Conservation (phyloP, 2,113 vertebrate genomes). For the Mesitornis unicolor region DNA sequence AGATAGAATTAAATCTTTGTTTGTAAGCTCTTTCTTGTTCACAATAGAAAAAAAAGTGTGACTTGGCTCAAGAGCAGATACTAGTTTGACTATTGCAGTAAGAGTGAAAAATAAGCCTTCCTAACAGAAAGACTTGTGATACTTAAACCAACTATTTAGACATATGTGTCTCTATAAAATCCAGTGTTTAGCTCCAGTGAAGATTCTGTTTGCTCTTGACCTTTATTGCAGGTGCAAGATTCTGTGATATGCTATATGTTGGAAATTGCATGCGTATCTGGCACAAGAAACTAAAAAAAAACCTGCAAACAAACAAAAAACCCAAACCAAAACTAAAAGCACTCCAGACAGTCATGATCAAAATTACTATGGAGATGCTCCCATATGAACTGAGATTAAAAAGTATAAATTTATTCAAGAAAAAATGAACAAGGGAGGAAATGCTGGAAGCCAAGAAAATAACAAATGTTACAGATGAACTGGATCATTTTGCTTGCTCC, state of each 20-base stretch:
- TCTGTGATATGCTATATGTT: not conserved
- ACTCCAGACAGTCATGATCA: not conserved
- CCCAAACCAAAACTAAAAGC: not conserved
- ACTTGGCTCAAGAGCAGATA: conserved; percentile 39
- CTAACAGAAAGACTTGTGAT: not conserved
- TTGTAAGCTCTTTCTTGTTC: conserved; percentile 46
- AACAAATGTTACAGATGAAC: not conserved
- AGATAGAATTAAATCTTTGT: conserved; percentile 60
- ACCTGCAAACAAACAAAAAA: not conserved
- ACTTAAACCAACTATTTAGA: not conserved
- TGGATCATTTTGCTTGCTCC: not conserved
- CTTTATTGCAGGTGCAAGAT: not conserved
- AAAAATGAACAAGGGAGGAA: not conserved
- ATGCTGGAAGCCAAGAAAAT: not conserved
- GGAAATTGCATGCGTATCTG: not conserved
- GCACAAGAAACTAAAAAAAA: not conserved
- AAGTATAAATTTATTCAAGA: not conserved
- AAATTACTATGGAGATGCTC: not conserved
- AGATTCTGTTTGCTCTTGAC: not conserved
- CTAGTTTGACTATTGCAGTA: conserved; percentile 1
- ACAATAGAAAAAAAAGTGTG: conserved; percentile 50
- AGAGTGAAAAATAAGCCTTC: conserved; percentile 28
- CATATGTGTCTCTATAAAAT: not conserved
- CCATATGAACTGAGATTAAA: not conserved
- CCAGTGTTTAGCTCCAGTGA: not conserved